Evolutionary conservation across 2,888 invertebrate genomes (phyloP).

Genomic region (Adelognathus sp.): DNA sequence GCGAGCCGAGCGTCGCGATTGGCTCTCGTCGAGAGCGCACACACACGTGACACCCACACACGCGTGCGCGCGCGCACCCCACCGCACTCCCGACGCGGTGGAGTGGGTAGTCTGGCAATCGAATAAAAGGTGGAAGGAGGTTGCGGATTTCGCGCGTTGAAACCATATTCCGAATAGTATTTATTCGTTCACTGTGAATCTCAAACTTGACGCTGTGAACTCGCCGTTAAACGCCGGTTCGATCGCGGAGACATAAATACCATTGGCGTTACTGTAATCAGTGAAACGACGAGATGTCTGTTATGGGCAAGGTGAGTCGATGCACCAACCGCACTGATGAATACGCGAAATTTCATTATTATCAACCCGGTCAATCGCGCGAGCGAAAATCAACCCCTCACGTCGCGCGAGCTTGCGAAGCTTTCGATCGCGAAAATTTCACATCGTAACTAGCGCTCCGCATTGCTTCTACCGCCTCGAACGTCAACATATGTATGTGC

Average conservation of each 20-base stretch:
- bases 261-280: too few species aligned
- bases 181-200: conserved; percentile 4
- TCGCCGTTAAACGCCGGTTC: conserved; percentile 6
- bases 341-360: conserved; percentile 43
- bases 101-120: conserved; percentile 74
- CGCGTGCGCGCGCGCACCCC: conserved; percentile 21
- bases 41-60: conserved; percentile 2
- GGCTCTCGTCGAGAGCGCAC: conserved; percentile 10
- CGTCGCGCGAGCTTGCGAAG: conserved; percentile 22
- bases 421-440: conserved; percentile 10
- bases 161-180: conserved; percentile 70
- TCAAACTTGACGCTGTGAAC: background rate
- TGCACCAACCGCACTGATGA: conserved; percentile 12
- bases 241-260: too few species aligned
- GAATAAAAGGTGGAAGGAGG: conserved; percentile 78
- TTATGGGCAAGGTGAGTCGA: conserved; percentile 79
- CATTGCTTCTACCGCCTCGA: background rate
- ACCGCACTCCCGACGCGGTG: conserved; percentile 53
- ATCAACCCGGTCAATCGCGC: conserved; percentile 34
- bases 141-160: conserved; percentile 79
- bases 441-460: conserved; percentile 25
- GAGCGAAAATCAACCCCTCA: conserved; percentile 62
- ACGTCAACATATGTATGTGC: background rate
- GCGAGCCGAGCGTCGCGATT: conserved; percentile 52
- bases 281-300: conserved; percentile 76